Base-by-base conservation (phyloP, 2,113 vertebrate species). In the Turnix velox region DNA sequence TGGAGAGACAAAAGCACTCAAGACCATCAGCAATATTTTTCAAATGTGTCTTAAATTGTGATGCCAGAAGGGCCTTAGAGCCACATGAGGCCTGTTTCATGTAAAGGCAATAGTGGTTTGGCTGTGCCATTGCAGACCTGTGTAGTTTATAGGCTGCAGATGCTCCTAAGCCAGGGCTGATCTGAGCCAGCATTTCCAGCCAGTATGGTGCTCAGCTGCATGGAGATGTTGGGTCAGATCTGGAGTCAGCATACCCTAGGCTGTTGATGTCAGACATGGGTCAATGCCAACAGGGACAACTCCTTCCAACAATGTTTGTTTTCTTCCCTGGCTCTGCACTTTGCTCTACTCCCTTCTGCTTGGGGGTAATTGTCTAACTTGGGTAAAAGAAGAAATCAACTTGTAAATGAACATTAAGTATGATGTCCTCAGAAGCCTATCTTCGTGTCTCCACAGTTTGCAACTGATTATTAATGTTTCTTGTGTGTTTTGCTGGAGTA, bases 271-370 rank as follows among this genome's bases (percentile, higher is more conserved):
- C 69, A 55, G 39, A 12, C 48, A 51, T 0, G 10, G 20, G 33
- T 63, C 0, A 0, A 18, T 48, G 61, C n/a, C 3, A 4, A 15
- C 2, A 57, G 7, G 27, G 35, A 23, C 71, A 59, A 65, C 30
- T 51, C 43, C 48, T 67, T 52, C 9, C 80, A 86, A 35, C 27
- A n/a, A 65, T 61, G 45, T 80, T 7, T 1, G 6, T 31, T 86
- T 84, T 19, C 22, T 76, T 13, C 40, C 9, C 55, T 82, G 81
- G 10, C 45, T 76, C 49, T 80, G 11, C 2, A 1, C 33, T 75
- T 37, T 68, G 43, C 35, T 63, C 20, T 12, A 2, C 58, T 81
- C 31, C 40, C 19, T 16, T 18, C 63, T 92, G 33, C 67, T 73
- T 48, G 24, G 52, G 57, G 25, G 10, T 40, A 55, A 12, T 20